Percentiles rank a stretch among this genome's conserved stretches.
Conservation (phyloP, 1,140 invertebrate species). For the Ceratina japonica region DNA sequence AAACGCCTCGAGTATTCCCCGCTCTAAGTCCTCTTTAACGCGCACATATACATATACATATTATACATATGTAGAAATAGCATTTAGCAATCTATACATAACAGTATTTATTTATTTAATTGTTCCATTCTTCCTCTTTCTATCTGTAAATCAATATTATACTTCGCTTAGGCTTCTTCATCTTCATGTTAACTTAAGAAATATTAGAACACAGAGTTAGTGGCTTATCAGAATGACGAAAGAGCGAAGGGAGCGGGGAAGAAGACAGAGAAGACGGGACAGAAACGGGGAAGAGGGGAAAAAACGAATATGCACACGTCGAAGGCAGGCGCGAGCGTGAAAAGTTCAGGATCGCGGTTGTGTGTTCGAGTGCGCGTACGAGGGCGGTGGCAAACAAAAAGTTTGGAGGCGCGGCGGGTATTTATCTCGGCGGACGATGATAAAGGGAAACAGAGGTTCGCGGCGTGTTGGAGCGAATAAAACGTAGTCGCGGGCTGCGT, state of each 20-base stretch:
- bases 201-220: no score
- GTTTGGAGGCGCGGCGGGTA: slow-evolving; percentile 23
- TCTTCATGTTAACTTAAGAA: no score
- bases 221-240: background rate
- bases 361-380: slow-evolving; percentile 14
- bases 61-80: no score
- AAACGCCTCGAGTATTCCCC: slow-evolving; percentile 1
- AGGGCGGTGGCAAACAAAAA: slow-evolving; percentile 46
- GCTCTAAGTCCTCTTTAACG: slow-evolving; percentile 24
- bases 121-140: no score
- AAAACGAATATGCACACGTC: slow-evolving; percentile 25
- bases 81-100: no score
- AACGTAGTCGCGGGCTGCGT: slow-evolving; percentile 50
- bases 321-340: slow-evolving; percentile 49
- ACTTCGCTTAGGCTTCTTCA: no score
- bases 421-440: slow-evolving; percentile 53
- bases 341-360: slow-evolving; percentile 25
- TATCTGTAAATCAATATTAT: no score
- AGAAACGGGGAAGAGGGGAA: background rate
- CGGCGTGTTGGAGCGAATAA: slow-evolving; percentile 53
- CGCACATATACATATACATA: no score
- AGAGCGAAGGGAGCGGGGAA: background rate
- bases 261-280: no score
- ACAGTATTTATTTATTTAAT: no score
- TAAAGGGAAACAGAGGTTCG: slow-evolving; percentile 55